These are phyloP conservation scores for Typhlomys cinereus DNA, from an alignment of 2,113 vertebrate genomes.

Conservation along the genomic window DNA sequence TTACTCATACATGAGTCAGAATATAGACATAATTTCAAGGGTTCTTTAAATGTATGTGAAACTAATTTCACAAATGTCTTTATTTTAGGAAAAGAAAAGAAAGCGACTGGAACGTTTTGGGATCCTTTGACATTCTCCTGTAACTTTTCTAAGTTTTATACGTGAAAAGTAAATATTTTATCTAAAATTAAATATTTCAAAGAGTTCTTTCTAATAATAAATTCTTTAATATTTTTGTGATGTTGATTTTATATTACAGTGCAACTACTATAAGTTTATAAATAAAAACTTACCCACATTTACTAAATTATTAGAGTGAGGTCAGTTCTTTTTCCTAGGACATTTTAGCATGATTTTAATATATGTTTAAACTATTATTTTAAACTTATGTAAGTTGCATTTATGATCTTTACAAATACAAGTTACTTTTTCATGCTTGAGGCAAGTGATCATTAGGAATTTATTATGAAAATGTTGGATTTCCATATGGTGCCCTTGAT, in stretches of 20 bases:
- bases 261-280: slow-evolving; percentile 25
- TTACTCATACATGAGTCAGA: not conserved
- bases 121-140: slow-evolving; percentile 41
- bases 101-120: slow-evolving; percentile 11
- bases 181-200: slow-evolving; percentile 43
- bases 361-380: not conserved
- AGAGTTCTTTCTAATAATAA: slow-evolving; percentile 10
- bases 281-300: not conserved
- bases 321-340: not conserved
- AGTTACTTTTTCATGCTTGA: slow-evolving; percentile 41
- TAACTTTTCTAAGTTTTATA: slow-evolving; percentile 47
- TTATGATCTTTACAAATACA: slow-evolving; percentile 37
- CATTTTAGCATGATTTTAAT: slow-evolving; percentile 32
- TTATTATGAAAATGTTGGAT: slow-evolving; percentile 83
- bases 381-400: not conserved
- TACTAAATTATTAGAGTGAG: slow-evolving; percentile 18
- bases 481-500: slow-evolving; percentile 80
- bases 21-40: not conserved
- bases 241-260: slow-evolving; percentile 38
- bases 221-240: slow-evolving; percentile 48
- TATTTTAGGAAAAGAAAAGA: slow-evolving; percentile 59
- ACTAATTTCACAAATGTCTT: slow-evolving; percentile 49
- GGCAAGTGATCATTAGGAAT: slow-evolving; percentile 73
- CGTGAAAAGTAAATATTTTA: slow-evolving; percentile 46
- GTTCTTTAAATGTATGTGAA: slow-evolving; percentile 13